Base-by-base conservation (phyloP, 2,888 invertebrate species). In the Sphaerophoria rueppellii region DNA sequence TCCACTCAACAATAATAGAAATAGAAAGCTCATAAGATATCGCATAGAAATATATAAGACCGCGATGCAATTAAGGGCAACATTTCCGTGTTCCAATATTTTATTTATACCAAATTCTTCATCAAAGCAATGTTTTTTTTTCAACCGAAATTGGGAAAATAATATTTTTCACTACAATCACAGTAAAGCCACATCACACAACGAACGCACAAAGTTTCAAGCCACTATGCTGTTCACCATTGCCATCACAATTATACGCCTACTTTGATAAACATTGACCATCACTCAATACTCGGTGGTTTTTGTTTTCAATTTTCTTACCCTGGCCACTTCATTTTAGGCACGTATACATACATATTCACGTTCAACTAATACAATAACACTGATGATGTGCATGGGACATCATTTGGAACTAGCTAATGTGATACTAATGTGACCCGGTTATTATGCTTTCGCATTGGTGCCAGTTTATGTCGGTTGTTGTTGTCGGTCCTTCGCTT, bases 341-440 rank as follows among this genome's bases (percentile, higher is more conserved):
- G 43, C 9, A 9, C 11, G 2, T 43, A 43, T 43, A 43, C 43
- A 43, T 40, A 40, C 9, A 43, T 9, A 43, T 11, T 4, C 9
- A 40, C 40, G 40, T 4, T 40, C 7, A 40, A 40, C 48, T 46
- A 5, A n/a, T 14, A 57, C 35, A 37, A n/a, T 12, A n/a, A 58
- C 57, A 16, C 40, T 60, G 24, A 24, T 40, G 43, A 58, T 58
- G 40, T 43, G 43, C 6, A 2, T 58, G 35, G 35, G 16, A 48
- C 72, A 63, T 50, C 67, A 57, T 67, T 82, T 77, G 37, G 16
- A 61, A 14, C 61, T 58, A 55, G 5, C 78, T 82, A 82, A 78
- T 82, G 55, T 55, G 65, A 72, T 72, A 37, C 82, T 77, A 76
- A 82, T 82, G 61, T 78, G 82, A 82, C 73, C 82, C 73, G 72